Percentiles rank a stretch among this genome's conserved stretches.
Evolutionary conservation across 2,888 invertebrate genomes (phyloP).

Genomic region (Andrena flavipes): DNA sequence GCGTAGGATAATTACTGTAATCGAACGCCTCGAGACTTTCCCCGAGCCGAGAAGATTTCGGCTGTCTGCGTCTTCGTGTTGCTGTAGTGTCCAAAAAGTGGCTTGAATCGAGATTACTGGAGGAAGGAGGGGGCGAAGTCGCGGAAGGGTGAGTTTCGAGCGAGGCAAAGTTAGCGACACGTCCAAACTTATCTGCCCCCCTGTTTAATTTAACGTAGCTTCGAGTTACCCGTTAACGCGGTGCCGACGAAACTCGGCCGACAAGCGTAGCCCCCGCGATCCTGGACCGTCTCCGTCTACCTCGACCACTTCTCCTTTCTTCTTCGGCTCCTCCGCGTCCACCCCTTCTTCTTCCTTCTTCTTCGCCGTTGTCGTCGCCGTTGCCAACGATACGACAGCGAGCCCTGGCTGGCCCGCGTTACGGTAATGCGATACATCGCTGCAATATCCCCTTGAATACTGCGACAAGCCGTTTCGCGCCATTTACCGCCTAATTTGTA

Average conservation of each 20-base stretch:
- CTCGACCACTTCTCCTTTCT: constrained; percentile 17
- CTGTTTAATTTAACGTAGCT: constrained; percentile 81
- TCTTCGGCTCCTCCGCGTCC: background rate
- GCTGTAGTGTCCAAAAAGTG: constrained; percentile 47
- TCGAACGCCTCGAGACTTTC: constrained; percentile 10
- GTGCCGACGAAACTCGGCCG: constrained; percentile 72
- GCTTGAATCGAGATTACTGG: constrained; percentile 53
- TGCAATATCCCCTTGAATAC: constrained; percentile 61
- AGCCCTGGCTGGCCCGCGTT: constrained; percentile 42
- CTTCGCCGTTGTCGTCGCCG: constrained; percentile 1
- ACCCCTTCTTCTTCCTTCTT: constrained; percentile 12
- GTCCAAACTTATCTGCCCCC: constrained; percentile 79
- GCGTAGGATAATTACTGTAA: no score
- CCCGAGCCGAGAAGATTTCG: constrained; percentile 7
- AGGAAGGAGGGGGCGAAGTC: constrained; percentile 51
- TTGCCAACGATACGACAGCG: constrained; percentile 39
- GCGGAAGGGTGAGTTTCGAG: constrained; percentile 49
- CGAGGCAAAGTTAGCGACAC: constrained; percentile 77
- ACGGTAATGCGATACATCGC: constrained; percentile 67
- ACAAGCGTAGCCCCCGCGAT: constrained; percentile 68
- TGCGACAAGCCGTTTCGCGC: constrained; percentile 63
- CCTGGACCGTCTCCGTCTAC: constrained; percentile 39
- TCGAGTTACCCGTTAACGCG: constrained; percentile 79
- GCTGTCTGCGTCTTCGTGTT: constrained; percentile 39
- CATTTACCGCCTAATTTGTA: constrained; percentile 73